These are phyloP conservation scores for Arenaria interpres DNA, from an alignment of 2,113 vertebrate species.

Conservation along the genomic window DNA sequence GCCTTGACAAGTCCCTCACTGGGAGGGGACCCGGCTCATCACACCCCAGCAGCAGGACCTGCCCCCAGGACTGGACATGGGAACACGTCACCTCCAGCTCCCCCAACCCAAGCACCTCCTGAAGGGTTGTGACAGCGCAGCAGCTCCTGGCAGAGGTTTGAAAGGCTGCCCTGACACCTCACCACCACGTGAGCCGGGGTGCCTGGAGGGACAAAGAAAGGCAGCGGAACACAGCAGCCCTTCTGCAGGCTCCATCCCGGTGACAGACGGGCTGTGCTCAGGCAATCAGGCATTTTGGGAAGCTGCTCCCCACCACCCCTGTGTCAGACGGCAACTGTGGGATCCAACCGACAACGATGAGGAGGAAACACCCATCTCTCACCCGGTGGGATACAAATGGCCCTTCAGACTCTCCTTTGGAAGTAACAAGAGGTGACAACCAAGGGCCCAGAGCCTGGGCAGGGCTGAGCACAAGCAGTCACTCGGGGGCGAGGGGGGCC, in stretches of 20 bases:
- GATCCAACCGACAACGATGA: fast-evolving
- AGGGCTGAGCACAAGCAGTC: background rate
- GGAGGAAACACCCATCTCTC: background rate
- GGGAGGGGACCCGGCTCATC: fast-evolving
- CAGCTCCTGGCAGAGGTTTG: background rate
- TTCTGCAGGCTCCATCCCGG: background rate
- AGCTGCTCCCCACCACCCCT: background rate
- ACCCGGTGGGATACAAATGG: fast-evolving
- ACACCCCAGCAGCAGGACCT: background rate
- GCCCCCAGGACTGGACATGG: background rate
- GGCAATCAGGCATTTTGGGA: fast-evolving
- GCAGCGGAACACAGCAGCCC: background rate
- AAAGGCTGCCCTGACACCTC: background rate
- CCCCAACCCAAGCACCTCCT: fast-evolving
- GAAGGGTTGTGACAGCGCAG: background rate
- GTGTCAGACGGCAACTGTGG: fast-evolving
- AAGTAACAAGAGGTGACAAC: background rate
- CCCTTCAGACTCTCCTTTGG: background rate
- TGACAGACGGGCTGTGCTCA: fast-evolving
- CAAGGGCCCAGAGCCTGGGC: no score
- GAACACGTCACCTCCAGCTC: background rate
- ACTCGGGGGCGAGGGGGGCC: fast-evolving
- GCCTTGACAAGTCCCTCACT: fast-evolving
- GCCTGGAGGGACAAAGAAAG: background rate
- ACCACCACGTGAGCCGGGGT: background rate